phyloP scores from a whole-genome alignment of 2,113 vertebrate species.

The Tragelaphus strepsiceros region DNA sequence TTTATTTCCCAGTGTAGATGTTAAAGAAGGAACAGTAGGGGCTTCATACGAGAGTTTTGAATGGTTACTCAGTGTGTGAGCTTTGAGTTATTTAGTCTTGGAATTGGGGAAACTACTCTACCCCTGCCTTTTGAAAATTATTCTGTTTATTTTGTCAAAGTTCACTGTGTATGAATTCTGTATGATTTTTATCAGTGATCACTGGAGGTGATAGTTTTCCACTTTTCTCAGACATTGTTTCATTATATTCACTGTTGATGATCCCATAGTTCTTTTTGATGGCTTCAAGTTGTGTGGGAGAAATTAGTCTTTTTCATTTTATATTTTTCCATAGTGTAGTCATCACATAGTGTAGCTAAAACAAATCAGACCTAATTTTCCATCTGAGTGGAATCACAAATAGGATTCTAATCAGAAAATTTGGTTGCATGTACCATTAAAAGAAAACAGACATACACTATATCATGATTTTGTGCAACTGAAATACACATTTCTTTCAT shows the following conservation, averaged over 20 bases:
- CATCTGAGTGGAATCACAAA: background rate
- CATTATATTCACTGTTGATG: conserved; percentile 11
- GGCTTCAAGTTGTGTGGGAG: background rate
- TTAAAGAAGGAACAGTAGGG: background rate
- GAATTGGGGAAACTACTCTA: background rate
- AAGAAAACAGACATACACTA: background rate
- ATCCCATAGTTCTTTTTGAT: background rate
- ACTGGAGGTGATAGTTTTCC: background rate
- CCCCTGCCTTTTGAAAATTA: background rate
- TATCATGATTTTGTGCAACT: background rate
- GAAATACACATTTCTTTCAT: background rate
- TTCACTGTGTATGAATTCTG: background rate
- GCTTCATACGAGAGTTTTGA: background rate
- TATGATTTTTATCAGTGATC: background rate
- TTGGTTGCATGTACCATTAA: background rate
- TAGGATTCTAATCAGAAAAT: background rate
- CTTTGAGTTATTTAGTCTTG: conserved; percentile 12
- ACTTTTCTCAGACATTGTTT: conserved; percentile 9
- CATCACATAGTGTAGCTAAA: background rate
- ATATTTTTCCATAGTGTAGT: conserved; percentile 7
- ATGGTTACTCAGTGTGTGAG: background rate
- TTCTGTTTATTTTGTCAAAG: background rate
- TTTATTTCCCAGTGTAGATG: background rate
- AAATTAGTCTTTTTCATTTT: background rate
- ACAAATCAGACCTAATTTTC: background rate